phyloP scores from a whole-genome alignment of 2,797 vertebrate species.

The Numenius phaeopus region DNA sequence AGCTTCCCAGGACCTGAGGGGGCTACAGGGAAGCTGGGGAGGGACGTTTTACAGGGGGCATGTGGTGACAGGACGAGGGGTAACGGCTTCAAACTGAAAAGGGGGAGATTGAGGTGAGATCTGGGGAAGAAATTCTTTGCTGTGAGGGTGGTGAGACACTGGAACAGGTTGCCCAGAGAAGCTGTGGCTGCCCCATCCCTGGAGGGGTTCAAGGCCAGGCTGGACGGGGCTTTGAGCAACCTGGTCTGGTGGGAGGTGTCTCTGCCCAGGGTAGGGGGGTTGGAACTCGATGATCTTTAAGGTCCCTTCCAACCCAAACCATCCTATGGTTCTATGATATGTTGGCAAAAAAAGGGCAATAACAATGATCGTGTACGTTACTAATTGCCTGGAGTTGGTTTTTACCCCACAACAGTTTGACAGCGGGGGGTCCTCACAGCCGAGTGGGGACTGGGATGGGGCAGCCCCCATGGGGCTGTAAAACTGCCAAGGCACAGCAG shows the following conservation, averaged over 20 bases:
- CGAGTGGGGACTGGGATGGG: neutral
- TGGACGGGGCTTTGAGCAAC: neutral
- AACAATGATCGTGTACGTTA: fast-evolving
- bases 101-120: neutral
- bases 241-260: neutral
- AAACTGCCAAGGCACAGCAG: neutral
- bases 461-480: fast-evolving
- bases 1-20: neutral
- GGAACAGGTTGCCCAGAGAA: neutral
- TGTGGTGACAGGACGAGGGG: neutral
- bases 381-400: neutral
- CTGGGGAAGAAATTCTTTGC: neutral
- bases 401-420: no score
- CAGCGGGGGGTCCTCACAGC: no score
- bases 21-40: no score
- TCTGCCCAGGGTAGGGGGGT: neutral
- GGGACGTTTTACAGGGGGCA: neutral
- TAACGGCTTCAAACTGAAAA: neutral
- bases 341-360: neutral
- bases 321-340: no score
- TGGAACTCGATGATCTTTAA: neutral
- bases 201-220: neutral
- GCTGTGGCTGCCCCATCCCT: neutral
- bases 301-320: neutral
- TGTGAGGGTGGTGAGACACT: neutral